A percentile compares a stretch with the other conserved stretches of the same genome.
These are phyloP conservation scores for Perca flavescens DNA, from an alignment of 2,113 vertebrate genomes.

Conservation along the genomic window DNA sequence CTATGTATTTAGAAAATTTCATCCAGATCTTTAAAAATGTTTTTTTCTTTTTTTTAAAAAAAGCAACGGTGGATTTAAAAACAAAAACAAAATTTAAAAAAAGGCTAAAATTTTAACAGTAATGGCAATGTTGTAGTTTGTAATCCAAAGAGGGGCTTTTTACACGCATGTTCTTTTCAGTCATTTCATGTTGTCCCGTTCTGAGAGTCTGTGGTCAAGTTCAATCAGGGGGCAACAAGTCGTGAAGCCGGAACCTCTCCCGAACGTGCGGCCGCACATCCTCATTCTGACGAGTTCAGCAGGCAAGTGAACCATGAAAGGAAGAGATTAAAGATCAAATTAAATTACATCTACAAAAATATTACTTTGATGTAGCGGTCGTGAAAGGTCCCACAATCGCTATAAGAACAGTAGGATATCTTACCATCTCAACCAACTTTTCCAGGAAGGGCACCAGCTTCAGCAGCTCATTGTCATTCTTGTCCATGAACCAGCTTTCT, in stretches of 20 bases:
- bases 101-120: conserved; percentile 89
- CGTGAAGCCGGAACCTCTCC: conserved; percentile 98
- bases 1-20: conserved; percentile 68
- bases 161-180: conserved; percentile 68
- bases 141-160: conserved; percentile 90
- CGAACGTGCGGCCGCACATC: conserved; percentile 98
- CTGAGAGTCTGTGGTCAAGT: conserved; percentile 21
- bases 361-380: neutral
- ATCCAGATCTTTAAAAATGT: conserved; percentile 69
- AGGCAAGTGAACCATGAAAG: neutral
- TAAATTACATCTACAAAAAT: neutral
- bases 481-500: conserved; percentile 99
- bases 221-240: conserved; percentile 97
- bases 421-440: conserved; percentile 98
- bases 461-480: conserved; percentile 98
- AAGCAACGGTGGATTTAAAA: conserved; percentile 86
- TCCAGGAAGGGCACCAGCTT: conserved; percentile 99
- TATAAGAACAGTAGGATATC: neutral
- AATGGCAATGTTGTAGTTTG: conserved; percentile 95
- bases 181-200: conserved; percentile 63
- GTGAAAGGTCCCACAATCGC: neutral
- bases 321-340: neutral
- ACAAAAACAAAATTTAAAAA: conserved; percentile 66
- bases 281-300: conserved; percentile 89
- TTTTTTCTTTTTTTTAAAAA: conserved; percentile 61